Evolutionary conservation across 2,113 vertebrate genomes (phyloP), one percentile per base, ranked within the genome.

Genomic region (Eretmochelys imbricata): DNA sequence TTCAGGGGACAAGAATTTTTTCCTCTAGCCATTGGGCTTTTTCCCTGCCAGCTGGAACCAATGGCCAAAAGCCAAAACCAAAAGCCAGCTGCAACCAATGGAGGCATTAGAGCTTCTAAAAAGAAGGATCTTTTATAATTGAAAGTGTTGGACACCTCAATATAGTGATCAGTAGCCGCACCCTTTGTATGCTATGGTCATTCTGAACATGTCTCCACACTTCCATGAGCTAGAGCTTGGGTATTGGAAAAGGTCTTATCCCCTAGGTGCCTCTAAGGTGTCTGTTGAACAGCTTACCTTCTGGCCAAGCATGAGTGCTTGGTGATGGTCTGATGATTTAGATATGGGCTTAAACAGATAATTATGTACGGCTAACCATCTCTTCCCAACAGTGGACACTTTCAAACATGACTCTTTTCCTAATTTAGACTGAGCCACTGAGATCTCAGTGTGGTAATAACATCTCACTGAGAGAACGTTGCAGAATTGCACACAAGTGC

Each of bases 391-490:
- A 19, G 25, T 0, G 5, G 50, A 29, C 31, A 62, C 76, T 46
- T 69, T 80, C 16, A 84, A 27, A 85, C 85, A 4, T 51, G 20
- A 87, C 35, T 12, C 1, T 38, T 94, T 88, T 38, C 13, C 91
- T 48, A 49, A 35, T 90, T 88, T 8, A 0, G 0, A 25, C 25
- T 20, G n/a, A 72, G 17, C n/a, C n/a, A 38, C 7, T 38, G 65
- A 69, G 65, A 25, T 59, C 25, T 85, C 65, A 49, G 0, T 0
- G 1, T 46, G 38, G 2, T 20, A 35, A 72, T 62, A 55, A 53
- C 50, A 0, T 35, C 69, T 72, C 72, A 46, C 22, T 42, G 42
- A 38, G 55, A 82, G 3, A 0, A 0, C 1, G 31, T 2, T 49
- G 22, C 5, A 0, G 6, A 10, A 35, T 72, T 49, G 46, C 76